Conservation (phyloP, 2,797 vertebrate species). For the Catharus ustulatus region DNA sequence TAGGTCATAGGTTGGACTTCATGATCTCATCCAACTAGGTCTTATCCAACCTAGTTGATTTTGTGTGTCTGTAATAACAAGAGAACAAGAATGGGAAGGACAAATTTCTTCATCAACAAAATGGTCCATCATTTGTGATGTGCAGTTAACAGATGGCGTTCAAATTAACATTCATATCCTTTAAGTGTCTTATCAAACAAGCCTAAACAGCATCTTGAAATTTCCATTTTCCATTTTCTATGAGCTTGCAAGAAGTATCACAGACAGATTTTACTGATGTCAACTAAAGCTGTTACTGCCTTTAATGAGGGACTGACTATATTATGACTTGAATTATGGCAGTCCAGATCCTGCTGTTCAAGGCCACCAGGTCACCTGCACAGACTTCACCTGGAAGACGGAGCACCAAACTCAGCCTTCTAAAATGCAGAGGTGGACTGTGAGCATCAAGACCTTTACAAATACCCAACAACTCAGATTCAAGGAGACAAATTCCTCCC, state of each 20-base stretch:
- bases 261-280: conserved; percentile 42
- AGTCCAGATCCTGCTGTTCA: neutral
- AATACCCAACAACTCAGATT: neutral
- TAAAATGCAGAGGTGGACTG: neutral
- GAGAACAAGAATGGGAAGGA: neutral
- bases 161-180: conserved; percentile 51
- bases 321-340: neutral
- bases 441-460: neutral
- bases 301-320: neutral
- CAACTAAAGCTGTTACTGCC: conserved; percentile 36
- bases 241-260: conserved; percentile 20
- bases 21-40: neutral
- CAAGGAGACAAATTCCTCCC: neutral
- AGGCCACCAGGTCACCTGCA: neutral
- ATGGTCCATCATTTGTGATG: conserved; percentile 7
- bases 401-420: neutral
- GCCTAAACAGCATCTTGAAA: conserved; percentile 65
- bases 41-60: neutral
- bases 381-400: neutral
- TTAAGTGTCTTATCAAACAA: conserved; percentile 63
- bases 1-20: neutral
- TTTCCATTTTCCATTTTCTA: conserved; percentile 48
- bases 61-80: neutral
- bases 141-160: conserved; percentile 29
- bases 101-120: conserved; percentile 10